Evolutionary conservation across 2,888 invertebrate species (phyloP).

Genomic region (Argynnis bischoffii): DNA sequence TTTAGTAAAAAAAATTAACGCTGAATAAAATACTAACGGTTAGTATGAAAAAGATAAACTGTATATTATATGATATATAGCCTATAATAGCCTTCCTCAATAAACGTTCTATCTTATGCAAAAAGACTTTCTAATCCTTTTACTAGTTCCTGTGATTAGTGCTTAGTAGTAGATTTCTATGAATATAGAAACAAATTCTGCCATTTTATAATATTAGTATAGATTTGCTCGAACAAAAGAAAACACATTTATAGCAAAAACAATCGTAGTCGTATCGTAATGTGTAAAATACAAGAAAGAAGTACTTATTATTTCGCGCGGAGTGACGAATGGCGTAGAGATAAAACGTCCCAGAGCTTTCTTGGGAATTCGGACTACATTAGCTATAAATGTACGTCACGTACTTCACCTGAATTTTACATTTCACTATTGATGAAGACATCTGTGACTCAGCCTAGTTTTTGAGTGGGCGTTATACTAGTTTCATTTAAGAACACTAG

Average conservation of each 20-base stretch:
- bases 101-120: no score
- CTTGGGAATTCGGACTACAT: constrained; percentile 27
- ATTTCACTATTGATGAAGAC: constrained; percentile 5
- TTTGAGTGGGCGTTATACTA: no score
- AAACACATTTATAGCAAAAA: not conserved
- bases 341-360: constrained; percentile 39
- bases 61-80: no score
- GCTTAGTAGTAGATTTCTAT: no score
- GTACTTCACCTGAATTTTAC: constrained; percentile 25
- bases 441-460: constrained; percentile 3
- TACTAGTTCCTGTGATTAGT: no score
- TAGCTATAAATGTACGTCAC: constrained; percentile 20
- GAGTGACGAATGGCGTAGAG: constrained; percentile 42
- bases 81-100: no score
- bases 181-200: no score
- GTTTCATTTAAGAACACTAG: not conserved
- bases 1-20: no score
- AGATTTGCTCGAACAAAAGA: not conserved
- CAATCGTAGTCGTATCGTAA: constrained; percentile 26
- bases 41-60: no score
- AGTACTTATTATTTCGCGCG: constrained; percentile 43
- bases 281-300: constrained; percentile 28
- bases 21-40: no score
- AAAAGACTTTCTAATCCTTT: no score
- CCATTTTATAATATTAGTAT: not conserved